phyloP scores from a whole-genome alignment of 1,140 invertebrate species.

The Panulirus ornatus region DNA sequence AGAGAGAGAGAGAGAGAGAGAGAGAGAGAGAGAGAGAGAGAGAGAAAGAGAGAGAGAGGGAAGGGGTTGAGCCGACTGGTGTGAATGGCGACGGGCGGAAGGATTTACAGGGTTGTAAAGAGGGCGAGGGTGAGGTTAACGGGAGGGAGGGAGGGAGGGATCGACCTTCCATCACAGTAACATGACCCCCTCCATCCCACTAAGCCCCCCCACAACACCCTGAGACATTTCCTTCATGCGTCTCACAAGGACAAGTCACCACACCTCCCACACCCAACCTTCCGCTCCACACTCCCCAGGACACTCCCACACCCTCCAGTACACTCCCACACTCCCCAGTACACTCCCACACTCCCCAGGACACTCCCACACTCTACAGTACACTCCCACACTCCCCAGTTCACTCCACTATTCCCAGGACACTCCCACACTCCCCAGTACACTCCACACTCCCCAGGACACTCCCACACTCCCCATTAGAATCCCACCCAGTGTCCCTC shows the following conservation, averaged over 20 bases:
- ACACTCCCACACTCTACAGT: too few species aligned
- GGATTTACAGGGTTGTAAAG: too few species aligned
- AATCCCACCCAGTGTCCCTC: neutral
- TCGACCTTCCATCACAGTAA: neutral
- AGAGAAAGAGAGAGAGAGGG: constrained; percentile 19
- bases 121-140: neutral
- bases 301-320: neutral
- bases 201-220: neutral
- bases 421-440: neutral
- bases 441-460: neutral
- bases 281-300: neutral
- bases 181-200: neutral
- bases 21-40: constrained; percentile 41
- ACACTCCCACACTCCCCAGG: too few species aligned
- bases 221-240: neutral
- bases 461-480: neutral
- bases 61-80: too few species aligned
- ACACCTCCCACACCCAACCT: neutral
- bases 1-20: constrained; percentile 42
- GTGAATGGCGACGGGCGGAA: too few species aligned
- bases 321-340: neutral
- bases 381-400: too few species aligned
- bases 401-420: too few species aligned
- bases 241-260: neutral
- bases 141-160: neutral